Base-by-base conservation (phyloP, 2,113 vertebrate species). In the Grammomys dolichurus region DNA sequence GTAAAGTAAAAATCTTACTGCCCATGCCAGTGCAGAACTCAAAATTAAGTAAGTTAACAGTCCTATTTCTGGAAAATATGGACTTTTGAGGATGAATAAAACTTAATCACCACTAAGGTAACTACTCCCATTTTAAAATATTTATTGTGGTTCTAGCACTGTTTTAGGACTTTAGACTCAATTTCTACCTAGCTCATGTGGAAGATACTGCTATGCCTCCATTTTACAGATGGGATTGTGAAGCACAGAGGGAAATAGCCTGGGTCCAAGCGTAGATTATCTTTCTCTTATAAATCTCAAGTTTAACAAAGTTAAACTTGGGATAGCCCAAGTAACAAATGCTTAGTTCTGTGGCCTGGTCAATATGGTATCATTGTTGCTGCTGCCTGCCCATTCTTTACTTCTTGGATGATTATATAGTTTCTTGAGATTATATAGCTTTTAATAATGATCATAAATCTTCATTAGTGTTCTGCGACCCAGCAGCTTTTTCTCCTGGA, bases 31-130 rank as follows among this genome's bases (percentile, higher is more conserved):
- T 14, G 69, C 22, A 94, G 90, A 90, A 92, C 69, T 76, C 28
- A 93, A 84, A 82, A 92, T 8, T 14, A 89, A 43, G 48, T 22
- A 69, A 86, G 72, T 92, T 67, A 88, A 60, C 24, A 93, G 40
- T 24, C 20, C 46, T 8, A 82, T 4, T 97, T 8, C 22, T 89
- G 46, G 22, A 86, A 69, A 36, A 89, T 7, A 8, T 22, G 10
- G 7, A 56, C 26, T 33, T 81, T 91, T 93, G 48, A 22, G 8
- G 3, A 76, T 76, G 20, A 54, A 5, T 22, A 84, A 93, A 87
- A 73, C 22, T 75, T 51, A n/a, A 46, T 17, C 26, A 78, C 24
- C 70, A n/a, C 76, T 80, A 72, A 95, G 80, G 75, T 60, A 82
- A 84, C 67, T 43, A 1, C 58, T 94, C 22, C 24, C 31, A 12